phyloP scores from a whole-genome alignment of 2,888 invertebrate genomes.

The Nomada goodeniana region DNA sequence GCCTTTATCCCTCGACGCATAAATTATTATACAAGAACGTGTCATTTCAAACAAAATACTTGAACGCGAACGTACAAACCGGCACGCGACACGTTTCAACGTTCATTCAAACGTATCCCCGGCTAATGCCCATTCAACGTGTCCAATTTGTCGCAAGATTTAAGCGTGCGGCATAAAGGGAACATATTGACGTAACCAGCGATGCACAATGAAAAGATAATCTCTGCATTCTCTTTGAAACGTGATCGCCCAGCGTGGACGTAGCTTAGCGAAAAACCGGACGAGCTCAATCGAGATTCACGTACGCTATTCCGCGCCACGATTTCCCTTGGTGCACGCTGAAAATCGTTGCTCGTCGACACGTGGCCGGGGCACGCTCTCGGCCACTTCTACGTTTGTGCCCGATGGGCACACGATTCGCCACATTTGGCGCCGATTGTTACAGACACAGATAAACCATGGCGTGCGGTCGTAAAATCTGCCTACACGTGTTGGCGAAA shows the following conservation, averaged over 20 bases:
- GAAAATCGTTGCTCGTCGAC: constrained; percentile 39
- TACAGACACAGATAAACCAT: constrained; percentile 50
- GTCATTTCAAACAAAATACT: not conserved
- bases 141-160: constrained; percentile 4
- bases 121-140: constrained; percentile 26
- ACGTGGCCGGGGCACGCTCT: constrained; percentile 25
- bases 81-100: not conserved
- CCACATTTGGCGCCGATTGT: constrained; percentile 30
- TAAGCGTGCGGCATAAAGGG: constrained; percentile 6
- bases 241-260: constrained; percentile 46
- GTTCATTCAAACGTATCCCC: not conserved
- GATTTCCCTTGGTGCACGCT: constrained; percentile 24
- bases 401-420: constrained; percentile 1
- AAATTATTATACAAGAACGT: too few species aligned
- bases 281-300: constrained; percentile 20
- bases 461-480: constrained; percentile 48
- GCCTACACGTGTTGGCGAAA: constrained; percentile 55
- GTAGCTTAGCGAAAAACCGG: constrained; percentile 61
- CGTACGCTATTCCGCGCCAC: constrained; percentile 13
- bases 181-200: constrained; percentile 14
- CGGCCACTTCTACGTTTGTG: not conserved
- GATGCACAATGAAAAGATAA: constrained; percentile 44
- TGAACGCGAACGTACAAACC: not conserved
- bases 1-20: too few species aligned
- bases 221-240: constrained; percentile 53